phyloP scores from a whole-genome alignment of 2,888 invertebrate species.

The Alcis repandata region DNA sequence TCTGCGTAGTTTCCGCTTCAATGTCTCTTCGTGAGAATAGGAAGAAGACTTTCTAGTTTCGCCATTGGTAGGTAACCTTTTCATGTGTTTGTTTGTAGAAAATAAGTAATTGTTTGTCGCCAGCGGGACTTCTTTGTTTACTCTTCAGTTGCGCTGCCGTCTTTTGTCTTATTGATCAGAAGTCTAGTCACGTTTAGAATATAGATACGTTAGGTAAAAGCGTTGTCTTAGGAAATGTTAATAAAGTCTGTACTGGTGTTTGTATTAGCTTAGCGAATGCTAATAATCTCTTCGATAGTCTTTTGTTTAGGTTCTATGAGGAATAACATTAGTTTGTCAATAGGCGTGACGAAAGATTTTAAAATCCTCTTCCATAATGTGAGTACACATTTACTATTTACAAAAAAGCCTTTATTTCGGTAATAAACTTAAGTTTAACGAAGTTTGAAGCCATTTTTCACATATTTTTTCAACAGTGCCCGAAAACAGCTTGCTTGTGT shows the following conservation, averaged over 20 bases:
- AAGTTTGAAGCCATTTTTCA: too few relatives aligned
- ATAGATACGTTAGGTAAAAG: constrained; percentile 15
- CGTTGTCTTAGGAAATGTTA: constrained; percentile 12
- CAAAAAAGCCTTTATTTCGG: too few relatives aligned
- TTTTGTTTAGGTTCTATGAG: too few relatives aligned
- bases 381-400: too few relatives aligned
- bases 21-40: constrained; percentile 72
- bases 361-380: too few relatives aligned
- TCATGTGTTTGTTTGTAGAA: constrained; percentile 56
- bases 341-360: too few relatives aligned
- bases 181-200: constrained; percentile 27
- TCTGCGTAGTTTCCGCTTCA: constrained; percentile 59
- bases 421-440: too few relatives aligned
- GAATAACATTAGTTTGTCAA: too few relatives aligned
- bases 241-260: background rate
- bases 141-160: constrained; percentile 29
- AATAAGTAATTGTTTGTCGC: constrained; percentile 32
- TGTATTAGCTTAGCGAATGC: background rate
- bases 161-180: constrained; percentile 30
- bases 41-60: constrained; percentile 71
- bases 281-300: background rate
- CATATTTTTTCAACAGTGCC: too few relatives aligned
- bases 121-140: constrained; percentile 46
- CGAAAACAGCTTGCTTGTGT: too few relatives aligned
- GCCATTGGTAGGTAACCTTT: constrained; percentile 59